A percentile compares a stretch with the other conserved stretches of the same genome.
Evolutionary conservation across 2,888 invertebrate genomes (phyloP).

Genomic region (Phasia obesa): DNA sequence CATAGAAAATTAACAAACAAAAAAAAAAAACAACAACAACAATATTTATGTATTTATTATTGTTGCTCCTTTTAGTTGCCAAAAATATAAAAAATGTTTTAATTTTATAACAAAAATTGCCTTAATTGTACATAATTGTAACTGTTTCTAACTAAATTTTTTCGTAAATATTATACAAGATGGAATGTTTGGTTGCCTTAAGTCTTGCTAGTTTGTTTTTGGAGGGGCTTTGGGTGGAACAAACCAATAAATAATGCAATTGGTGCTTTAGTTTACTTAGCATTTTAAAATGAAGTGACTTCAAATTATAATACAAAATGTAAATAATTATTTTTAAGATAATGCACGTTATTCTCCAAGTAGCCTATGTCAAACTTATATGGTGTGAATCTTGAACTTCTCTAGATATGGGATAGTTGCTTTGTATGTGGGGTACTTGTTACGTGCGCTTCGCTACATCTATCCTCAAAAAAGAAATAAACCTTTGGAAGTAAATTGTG

Average conservation of each 20-base stretch:
- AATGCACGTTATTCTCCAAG: too few species aligned
- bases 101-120: constrained; percentile 43
- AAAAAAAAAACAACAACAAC: background rate
- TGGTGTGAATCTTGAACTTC: too few species aligned
- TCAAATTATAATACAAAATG: constrained; percentile 22
- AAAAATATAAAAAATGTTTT: constrained; percentile 16
- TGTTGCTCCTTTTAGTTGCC: background rate
- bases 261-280: constrained; percentile 38
- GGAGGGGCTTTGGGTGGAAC: constrained; percentile 10
- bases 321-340: too few species aligned
- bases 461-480: too few species aligned
- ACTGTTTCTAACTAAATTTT: constrained; percentile 27
- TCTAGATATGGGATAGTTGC: too few species aligned
- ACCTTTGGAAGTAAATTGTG: too few species aligned
- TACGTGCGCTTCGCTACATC: too few species aligned
- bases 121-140: constrained; percentile 69
- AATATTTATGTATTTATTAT: constrained; percentile 33
- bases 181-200: background rate
- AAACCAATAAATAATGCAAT: constrained; percentile 33
- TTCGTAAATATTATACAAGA: background rate
- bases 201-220: constrained; percentile 1
- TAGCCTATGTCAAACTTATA: too few species aligned
- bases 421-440: too few species aligned
- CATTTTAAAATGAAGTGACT: constrained; percentile 53
- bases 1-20: constrained; percentile 8